These are phyloP conservation scores for Potamilus streckersoni DNA, from an alignment of 1,140 invertebrate species.

Conservation along the genomic window DNA sequence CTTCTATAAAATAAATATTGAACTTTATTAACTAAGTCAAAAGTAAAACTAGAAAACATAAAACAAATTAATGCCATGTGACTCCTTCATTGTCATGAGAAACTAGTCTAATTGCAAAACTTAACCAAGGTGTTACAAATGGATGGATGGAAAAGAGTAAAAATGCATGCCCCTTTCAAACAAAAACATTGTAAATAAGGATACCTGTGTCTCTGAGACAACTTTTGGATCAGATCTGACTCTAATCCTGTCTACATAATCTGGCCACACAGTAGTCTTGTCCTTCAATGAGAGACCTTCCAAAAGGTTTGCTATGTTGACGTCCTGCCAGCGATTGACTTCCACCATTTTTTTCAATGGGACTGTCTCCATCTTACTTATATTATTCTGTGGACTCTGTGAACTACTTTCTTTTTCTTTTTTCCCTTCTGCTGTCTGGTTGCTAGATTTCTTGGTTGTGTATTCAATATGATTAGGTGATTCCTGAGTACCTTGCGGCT, in stretches of 20 bases:
- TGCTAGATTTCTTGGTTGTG: too few relatives aligned
- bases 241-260: conserved; percentile 13
- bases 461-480: too few relatives aligned
- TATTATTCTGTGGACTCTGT: too few relatives aligned
- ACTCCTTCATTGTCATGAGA: neutral
- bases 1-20: too few relatives aligned
- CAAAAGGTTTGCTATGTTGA: conserved; percentile 15
- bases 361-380: too few relatives aligned
- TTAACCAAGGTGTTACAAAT: neutral
- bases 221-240: conserved; percentile 10
- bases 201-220: conserved; percentile 28
- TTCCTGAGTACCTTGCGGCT: too few relatives aligned
- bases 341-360: too few relatives aligned
- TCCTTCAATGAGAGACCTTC: neutral
- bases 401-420: too few relatives aligned
- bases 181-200: too few relatives aligned
- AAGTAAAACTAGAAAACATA: neutral
- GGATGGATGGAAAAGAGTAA: neutral
- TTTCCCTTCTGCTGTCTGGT: too few relatives aligned
- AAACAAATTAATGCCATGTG: neutral
- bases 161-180: neutral
- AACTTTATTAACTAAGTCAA: neutral
- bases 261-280: conserved; percentile 4
- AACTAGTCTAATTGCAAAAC: neutral
- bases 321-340: conserved; percentile 9